Percentiles rank a stretch among this genome's conserved stretches.
phyloP scores from a whole-genome alignment of 2,113 vertebrate genomes.

The Sander lucioperca region DNA sequence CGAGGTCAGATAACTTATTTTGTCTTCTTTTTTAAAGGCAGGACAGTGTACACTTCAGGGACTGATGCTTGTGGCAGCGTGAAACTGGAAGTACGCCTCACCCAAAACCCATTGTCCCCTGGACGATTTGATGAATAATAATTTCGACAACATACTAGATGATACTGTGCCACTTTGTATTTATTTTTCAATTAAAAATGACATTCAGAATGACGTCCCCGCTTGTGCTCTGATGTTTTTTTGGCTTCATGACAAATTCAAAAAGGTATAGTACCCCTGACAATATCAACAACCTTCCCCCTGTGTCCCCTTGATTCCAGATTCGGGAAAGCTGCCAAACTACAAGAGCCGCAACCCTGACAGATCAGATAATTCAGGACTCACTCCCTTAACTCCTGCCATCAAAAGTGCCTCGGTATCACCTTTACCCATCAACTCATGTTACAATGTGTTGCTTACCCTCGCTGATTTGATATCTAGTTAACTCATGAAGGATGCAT shows the following conservation, averaged over 20 bases:
- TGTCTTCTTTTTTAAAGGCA: constrained; percentile 29
- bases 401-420: constrained; percentile 62
- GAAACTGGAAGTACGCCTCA: constrained; percentile 12
- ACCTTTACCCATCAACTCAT: constrained; percentile 63
- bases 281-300: constrained; percentile 67
- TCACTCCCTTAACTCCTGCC: constrained; percentile 58
- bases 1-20: constrained; percentile 27
- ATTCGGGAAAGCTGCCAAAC: constrained; percentile 73
- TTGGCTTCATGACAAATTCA: constrained; percentile 69
- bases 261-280: constrained; percentile 64
- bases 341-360: constrained; percentile 48
- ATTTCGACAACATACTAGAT: constrained; percentile 45
- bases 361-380: constrained; percentile 70
- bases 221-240: constrained; percentile 48
- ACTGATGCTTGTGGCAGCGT: neutral
- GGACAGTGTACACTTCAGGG: constrained; percentile 40
- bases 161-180: constrained; percentile 54
- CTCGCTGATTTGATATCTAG: constrained; percentile 66
- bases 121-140: constrained; percentile 45
- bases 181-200: constrained; percentile 76
- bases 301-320: constrained; percentile 61
- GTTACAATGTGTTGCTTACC: constrained; percentile 50
- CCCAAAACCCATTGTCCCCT: constrained; percentile 5
- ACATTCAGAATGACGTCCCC: constrained; percentile 60
- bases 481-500: constrained; percentile 75